Percentiles rank a stretch among this genome's conserved stretches.
These are phyloP conservation scores for Apogon talboti DNA, from an alignment of 2,797 vertebrate species.

Conservation along the genomic window DNA sequence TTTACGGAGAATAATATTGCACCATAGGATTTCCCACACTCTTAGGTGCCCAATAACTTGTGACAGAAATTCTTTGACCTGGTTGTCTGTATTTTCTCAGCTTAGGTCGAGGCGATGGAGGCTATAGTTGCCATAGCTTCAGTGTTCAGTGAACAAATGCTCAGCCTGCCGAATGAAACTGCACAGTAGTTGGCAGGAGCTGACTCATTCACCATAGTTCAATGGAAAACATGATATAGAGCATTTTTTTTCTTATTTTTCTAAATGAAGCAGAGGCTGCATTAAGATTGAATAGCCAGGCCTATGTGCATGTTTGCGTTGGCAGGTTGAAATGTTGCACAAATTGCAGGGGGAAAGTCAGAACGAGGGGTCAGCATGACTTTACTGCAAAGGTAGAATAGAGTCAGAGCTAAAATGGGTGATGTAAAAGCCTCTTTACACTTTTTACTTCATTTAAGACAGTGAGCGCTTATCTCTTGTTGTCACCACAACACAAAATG, in stretches of 20 bases:
- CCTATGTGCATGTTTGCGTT: slow-evolving; percentile 46
- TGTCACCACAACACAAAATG: slow-evolving; percentile 71
- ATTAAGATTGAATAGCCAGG: background rate
- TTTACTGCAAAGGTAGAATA: slow-evolving; percentile 27
- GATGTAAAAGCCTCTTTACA: slow-evolving; percentile 61
- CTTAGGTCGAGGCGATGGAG: slow-evolving; percentile 72
- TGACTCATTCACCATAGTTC: slow-evolving; percentile 35
- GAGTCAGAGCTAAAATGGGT: slow-evolving; percentile 55
- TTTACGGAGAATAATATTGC: slow-evolving; percentile 85
- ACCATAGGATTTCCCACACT: slow-evolving; percentile 82
- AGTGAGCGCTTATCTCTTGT: slow-evolving; percentile 75
- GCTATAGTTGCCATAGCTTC: slow-evolving; percentile 64
- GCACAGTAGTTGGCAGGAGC: slow-evolving; percentile 40
- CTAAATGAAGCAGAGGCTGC: slow-evolving; percentile 30
- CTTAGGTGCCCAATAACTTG: slow-evolving; percentile 86
- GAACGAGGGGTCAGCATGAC: slow-evolving; percentile 37
- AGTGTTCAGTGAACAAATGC: slow-evolving; percentile 47
- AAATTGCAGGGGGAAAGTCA: slow-evolving; percentile 22
- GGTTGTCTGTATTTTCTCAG: slow-evolving; percentile 75
- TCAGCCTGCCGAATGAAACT: slow-evolving; percentile 40
- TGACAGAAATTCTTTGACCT: slow-evolving; percentile 76
- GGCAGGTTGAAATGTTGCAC: slow-evolving; percentile 1
- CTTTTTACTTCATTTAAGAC: slow-evolving; percentile 73
- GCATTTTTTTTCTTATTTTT: slow-evolving; percentile 37
- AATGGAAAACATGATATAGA: slow-evolving; percentile 47